A percentile compares a stretch with the other conserved stretches of the same genome.
Conservation (phyloP, 2,113 vertebrate genomes). For the Panthera leo region DNA sequence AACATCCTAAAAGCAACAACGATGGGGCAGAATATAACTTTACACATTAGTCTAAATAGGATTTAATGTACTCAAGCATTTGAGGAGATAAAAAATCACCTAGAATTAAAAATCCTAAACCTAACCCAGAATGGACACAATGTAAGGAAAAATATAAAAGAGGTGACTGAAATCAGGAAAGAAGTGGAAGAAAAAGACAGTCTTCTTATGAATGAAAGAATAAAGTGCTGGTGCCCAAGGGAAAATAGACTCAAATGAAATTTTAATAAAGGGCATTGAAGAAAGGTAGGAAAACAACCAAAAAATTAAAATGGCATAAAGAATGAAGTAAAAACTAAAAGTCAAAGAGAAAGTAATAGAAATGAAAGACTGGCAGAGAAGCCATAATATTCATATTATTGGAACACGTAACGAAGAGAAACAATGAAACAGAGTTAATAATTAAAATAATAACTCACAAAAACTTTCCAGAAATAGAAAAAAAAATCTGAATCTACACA, state of each 20-base stretch:
- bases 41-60: not conserved
- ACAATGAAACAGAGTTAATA: not conserved
- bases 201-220: not conserved
- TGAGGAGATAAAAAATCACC: not conserved
- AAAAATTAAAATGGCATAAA: not conserved
- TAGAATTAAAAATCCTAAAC: not conserved
- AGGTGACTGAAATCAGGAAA: not conserved
- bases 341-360: conserved; percentile 17
- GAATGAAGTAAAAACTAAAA: not conserved
- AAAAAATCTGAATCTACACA: not conserved
- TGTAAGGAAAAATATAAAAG: not conserved
- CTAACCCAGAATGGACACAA: not conserved
- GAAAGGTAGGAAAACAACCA: not conserved
- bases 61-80: not conserved
- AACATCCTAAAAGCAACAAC: not conserved
- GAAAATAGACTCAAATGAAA: not conserved
- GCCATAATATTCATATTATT: not conserved
- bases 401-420: not conserved
- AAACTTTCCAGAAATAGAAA: not conserved
- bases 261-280: not conserved
- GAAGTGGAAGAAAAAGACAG: not conserved
- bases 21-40: not conserved
- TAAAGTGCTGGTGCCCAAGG: not conserved
- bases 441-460: conserved; percentile 24
- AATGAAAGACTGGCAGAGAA: not conserved